Evolutionary conservation across 92 coral and sea anemone genomes (phyloP), one percentile per base, ranked within the genome.

Genomic region (Porites cylindrica): DNA sequence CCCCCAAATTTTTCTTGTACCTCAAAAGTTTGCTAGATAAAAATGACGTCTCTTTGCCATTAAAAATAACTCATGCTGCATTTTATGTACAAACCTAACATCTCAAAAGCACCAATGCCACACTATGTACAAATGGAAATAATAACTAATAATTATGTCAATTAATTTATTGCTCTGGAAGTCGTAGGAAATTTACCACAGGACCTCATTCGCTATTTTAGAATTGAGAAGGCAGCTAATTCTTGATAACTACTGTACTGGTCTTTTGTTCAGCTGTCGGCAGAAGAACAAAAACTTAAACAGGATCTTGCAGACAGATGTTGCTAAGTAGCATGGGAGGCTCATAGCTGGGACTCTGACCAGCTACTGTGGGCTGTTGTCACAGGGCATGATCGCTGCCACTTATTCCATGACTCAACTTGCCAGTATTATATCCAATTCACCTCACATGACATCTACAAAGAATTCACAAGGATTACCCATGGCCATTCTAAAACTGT

Each of bases 401-500:
- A 2, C 43, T 61, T 21, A 58, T 53, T 82, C 51, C 53, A 61
- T 20, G 43, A 76, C 58, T 81, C 54, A 5, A 77, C 76, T 58
- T 64, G 77, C 47, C 11, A 70, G 52, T 11, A 23, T 17, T 73
- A 18, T 43, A 63, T 53, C 38, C 29, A 62, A 7, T 24, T 24
- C 74, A 11, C 59, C 63, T 93, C 91, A 97, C 99, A 97, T 97
- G 29, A 97, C 99, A 65, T 97, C 99, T 67, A 97, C 99, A 76
- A 97, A 97, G 86, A 96, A 91, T 85, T 97, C 99, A 59, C 99
- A 97, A 63, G 99, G 99, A 86, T 97, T 96, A 47, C 97, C 95
- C 97, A 97, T 92, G 8, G 99, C 99, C 95, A 97, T 97, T 87
- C 98, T 90, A 85, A 97, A 97, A 90, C 99, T 97, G 89, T 96